Percentiles rank a stretch among this genome's conserved stretches.
phyloP scores from a whole-genome alignment of 2,797 vertebrate species.

The Hyperoplus immaculatus region DNA sequence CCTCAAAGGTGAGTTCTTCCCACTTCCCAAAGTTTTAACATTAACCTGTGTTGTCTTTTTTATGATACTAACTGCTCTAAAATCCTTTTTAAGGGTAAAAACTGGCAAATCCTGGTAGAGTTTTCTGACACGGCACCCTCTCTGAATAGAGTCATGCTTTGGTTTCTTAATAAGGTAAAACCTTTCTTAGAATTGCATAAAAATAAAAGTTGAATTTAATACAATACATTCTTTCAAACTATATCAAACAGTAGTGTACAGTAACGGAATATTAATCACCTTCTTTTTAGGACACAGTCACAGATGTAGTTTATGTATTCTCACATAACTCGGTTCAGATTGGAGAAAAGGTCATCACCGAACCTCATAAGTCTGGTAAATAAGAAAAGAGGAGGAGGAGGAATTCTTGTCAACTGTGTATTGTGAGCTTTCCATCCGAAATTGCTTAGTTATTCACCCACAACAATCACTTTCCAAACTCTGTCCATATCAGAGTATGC shows the following conservation, averaged over 20 bases:
- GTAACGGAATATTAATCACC: background rate
- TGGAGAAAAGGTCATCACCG: constrained; percentile 58
- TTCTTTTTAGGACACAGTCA: constrained; percentile 1
- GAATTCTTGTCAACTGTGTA: no score
- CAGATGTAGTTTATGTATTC: constrained; percentile 76
- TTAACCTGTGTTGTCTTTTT: background rate
- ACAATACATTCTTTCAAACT: background rate
- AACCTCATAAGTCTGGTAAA: constrained; percentile 78
- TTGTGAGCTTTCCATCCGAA: background rate
- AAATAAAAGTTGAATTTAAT: background rate
- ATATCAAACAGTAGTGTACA: background rate
- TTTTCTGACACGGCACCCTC: constrained; percentile 50
- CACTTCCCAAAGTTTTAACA: background rate
- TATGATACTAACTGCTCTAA: background rate
- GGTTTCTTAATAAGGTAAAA: constrained; percentile 70
- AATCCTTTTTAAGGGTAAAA: constrained; percentile 50
- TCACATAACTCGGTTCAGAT: constrained; percentile 61
- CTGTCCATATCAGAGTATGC: constrained; percentile 64
- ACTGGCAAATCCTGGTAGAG: constrained; percentile 69
- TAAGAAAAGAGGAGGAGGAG: background rate
- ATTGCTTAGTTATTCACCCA: fast-evolving
- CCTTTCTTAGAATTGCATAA: background rate
- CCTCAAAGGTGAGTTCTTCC: constrained; percentile 72
- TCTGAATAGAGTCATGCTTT: constrained; percentile 61
- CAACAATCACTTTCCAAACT: background rate